These are phyloP conservation scores for Nanorana parkeri DNA, from an alignment of 2,113 vertebrate species.

Conservation along the genomic window DNA sequence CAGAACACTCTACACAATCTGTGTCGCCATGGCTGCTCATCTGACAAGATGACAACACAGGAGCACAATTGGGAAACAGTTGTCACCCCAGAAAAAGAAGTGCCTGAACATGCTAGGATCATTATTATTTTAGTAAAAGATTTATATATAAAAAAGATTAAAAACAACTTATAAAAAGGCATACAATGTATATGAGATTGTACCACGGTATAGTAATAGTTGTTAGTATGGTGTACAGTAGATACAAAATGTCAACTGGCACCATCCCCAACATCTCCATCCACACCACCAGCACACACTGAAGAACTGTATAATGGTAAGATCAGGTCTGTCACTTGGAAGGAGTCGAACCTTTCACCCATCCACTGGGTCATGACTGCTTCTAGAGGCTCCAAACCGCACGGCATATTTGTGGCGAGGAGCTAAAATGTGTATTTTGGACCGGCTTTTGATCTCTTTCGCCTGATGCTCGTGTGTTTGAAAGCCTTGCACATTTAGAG, in stretches of 20 bases:
- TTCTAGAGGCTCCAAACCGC: conserved; percentile 40
- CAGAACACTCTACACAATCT: no score
- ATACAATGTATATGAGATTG: neutral
- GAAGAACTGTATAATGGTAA: neutral
- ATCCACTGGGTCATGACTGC: conserved; percentile 31
- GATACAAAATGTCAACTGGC: conserved; percentile 5
- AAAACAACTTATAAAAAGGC: no score
- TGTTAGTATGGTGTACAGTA: neutral
- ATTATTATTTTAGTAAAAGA: no score
- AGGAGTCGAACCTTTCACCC: conserved; percentile 45
- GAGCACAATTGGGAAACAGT: no score
- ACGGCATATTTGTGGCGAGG: conserved; percentile 31
- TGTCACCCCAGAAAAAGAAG: no score
- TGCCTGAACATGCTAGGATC: no score
- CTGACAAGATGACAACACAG: no score
- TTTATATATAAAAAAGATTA: no score
- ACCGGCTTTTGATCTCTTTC: conserved; percentile 38
- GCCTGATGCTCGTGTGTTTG: conserved; percentile 42
- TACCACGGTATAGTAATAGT: neutral
- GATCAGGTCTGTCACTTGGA: conserved; percentile 17
- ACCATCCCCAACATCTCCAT: conserved; percentile 8
- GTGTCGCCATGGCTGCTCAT: no score
- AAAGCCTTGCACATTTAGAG: conserved; percentile 37
- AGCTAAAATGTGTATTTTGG: conserved; percentile 46
- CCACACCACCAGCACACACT: neutral